Base-by-base conservation (phyloP, 1,140 invertebrate species). In the Zeugodacus cucurbitae region DNA sequence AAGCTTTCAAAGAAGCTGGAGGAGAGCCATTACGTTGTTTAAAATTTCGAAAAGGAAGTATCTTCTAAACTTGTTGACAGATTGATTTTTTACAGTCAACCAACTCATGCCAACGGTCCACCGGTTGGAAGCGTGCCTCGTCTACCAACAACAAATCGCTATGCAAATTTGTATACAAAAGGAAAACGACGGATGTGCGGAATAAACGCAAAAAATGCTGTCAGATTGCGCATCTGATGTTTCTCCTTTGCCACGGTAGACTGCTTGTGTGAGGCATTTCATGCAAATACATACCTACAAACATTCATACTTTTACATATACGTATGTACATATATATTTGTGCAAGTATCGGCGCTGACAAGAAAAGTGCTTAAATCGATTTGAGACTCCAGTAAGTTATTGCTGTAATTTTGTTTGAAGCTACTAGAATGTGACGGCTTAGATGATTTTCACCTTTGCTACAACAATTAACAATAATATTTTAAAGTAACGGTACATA, bases 21-120 rank as follows among this genome's bases (percentile, higher is more conserved):
- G 74, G 7, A 20, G 74, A 3, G 22, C 22, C 26, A 82, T 48
- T 48, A 48, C n/a, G n/a, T 29, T 48, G 41, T 82, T 82, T 82
- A 82, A 8, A 48, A 82, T 82, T 48, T 82, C 41, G 34, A 29
- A 48, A 11, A 74, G 41, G 41, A 82, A 48, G 74, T 82, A 82
- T 82, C 48, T 82, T 82, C 41, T 34, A 37, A 82, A 82, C n/a
- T 54, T 82, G 41, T 82, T 78, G 70, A 78, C 74, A 82, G 41
- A 82, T 82, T 54, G 74, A 82, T 48, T 82, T 48, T 82, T 48
- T 82, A 54, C 22, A 82, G 41, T 29, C n/a, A 82, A 37, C 74
- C 74, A 44, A 37, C 74, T 34, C 41, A 82, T 82, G 1, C 41
- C 74, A 82, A 17, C 41, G 44, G 74, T 17, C 7, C 74, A 48